Percentiles rank a stretch among this genome's conserved stretches.
phyloP scores from a whole-genome alignment of 2,888 invertebrate species.

The Phaedon cochleariae region DNA sequence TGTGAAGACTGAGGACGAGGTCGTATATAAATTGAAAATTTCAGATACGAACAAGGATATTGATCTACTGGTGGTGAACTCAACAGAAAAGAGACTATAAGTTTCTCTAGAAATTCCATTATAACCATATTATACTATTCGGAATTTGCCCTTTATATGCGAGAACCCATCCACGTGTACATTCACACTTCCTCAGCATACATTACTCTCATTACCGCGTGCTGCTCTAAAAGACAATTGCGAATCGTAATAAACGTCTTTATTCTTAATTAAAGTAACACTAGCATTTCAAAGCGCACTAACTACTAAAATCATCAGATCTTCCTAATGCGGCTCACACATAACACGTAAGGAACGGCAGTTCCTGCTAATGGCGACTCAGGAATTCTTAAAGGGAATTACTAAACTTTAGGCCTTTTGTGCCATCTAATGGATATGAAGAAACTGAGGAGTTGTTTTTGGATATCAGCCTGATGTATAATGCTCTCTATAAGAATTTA shows the following conservation, averaged over 20 bases:
- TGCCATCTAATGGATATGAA: conserved; percentile 57
- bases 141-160: neutral
- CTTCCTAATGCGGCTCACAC: conserved; percentile 54
- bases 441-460: conserved; percentile 49
- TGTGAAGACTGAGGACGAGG: too few relatives aligned
- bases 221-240: conserved; percentile 58
- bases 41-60: too few relatives aligned
- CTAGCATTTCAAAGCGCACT: conserved; percentile 54
- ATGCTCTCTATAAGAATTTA: conserved; percentile 46
- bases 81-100: too few relatives aligned
- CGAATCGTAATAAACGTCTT: conserved; percentile 58
- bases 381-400: conserved; percentile 62
- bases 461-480: conserved; percentile 46
- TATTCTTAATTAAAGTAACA: conserved; percentile 60
- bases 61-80: too few relatives aligned
- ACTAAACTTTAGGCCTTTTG: conserved; percentile 61
- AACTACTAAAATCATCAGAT: conserved; percentile 56
- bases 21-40: too few relatives aligned
- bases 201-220: conserved; percentile 56
- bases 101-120: too few relatives aligned
- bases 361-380: conserved; percentile 58
- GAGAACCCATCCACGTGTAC: conserved; percentile 28
- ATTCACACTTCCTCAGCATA: conserved; percentile 49
- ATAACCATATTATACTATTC: neutral
- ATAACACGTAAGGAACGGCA: conserved; percentile 56